A percentile compares a stretch with the other conserved stretches of the same genome.
Conservation (phyloP, 2,113 vertebrate genomes). For the Datnioides undecimradiatus region DNA sequence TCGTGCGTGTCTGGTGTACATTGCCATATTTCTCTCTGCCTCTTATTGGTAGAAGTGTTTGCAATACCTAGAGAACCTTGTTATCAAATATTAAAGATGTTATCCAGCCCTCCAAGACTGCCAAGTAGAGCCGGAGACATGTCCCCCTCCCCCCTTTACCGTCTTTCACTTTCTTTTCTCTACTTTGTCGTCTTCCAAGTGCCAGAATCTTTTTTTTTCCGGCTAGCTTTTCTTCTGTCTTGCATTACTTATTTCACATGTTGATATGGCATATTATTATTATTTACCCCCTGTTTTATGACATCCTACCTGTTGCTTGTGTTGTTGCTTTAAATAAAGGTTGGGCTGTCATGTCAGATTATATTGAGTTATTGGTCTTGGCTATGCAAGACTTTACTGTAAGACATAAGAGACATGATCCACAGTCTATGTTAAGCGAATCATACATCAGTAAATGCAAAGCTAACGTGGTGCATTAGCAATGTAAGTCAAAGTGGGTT, state of each 20-base stretch:
- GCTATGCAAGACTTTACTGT: too few species aligned
- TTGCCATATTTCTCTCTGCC: conserved; percentile 62
- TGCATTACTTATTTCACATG: not conserved
- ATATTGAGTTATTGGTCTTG: too few species aligned
- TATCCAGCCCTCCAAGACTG: conserved; percentile 77
- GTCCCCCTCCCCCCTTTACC: conserved; percentile 25
- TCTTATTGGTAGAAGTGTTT: conserved; percentile 78
- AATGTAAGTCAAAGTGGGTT: not conserved
- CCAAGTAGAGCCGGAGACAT: conserved; percentile 54
- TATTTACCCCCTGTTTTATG: conserved; percentile 3
- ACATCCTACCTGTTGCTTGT: not conserved
- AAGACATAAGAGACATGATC: not conserved
- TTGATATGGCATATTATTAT: conserved; percentile 1
- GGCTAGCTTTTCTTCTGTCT: conserved; percentile 9
- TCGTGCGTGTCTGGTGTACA: conserved; percentile 60
- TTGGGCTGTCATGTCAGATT: not conserved
- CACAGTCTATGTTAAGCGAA: not conserved
- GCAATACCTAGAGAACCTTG: conserved; percentile 74
- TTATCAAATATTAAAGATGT: conserved; percentile 87
- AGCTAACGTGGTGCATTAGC: not conserved
- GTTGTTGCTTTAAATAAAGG: not conserved
- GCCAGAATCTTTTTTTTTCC: conserved; percentile 33
- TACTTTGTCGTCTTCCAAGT: conserved; percentile 31
- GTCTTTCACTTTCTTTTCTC: conserved; percentile 30
- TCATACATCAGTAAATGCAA: not conserved